These are phyloP conservation scores for Nasonia oneida DNA, from an alignment of 2,888 invertebrate species.

Conservation along the genomic window DNA sequence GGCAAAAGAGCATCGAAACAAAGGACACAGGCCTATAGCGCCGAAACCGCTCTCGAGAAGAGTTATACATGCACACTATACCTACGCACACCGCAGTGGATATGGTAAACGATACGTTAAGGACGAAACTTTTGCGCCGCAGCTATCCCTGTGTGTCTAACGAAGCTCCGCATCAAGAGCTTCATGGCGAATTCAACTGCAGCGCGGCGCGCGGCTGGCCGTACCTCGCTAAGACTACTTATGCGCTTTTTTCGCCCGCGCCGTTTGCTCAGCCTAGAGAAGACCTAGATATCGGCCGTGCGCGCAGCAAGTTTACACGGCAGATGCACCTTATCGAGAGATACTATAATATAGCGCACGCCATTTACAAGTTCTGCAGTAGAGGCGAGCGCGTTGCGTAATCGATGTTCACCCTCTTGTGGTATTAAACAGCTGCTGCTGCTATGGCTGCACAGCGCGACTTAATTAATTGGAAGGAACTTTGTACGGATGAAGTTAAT, in stretches of 20 bases:
- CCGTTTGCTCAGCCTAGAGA: not conserved
- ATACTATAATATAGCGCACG: not conserved
- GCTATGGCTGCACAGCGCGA: not conserved
- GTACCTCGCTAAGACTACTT: conserved; percentile 6
- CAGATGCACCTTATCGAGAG: conserved; percentile 18
- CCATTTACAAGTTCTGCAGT: conserved; percentile 40
- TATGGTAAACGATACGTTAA: not conserved
- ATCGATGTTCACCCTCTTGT: conserved; percentile 48
- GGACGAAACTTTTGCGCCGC: not conserved
- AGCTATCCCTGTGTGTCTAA: not conserved
- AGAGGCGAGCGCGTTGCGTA: conserved; percentile 13
- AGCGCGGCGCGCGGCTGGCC: not conserved
- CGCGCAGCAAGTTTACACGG: conserved; percentile 2
- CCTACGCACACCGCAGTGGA: not conserved
- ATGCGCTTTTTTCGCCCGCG: not conserved
- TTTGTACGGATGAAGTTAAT: conserved; percentile 48
- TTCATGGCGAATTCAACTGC: not conserved
- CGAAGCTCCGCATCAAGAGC: not conserved
- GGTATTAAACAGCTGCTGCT: conserved; percentile 35
- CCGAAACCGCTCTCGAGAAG: conserved; percentile 18
- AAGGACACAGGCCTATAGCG: not conserved
- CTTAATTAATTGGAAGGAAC: conserved; percentile 59
- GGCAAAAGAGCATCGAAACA: conserved; percentile 31
- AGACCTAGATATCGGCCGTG: not conserved
- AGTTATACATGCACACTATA: not conserved